Percentiles rank a stretch among this genome's conserved stretches.
Evolutionary conservation across 2,888 invertebrate species (phyloP).

Genomic region (Drosophila phalerata): DNA sequence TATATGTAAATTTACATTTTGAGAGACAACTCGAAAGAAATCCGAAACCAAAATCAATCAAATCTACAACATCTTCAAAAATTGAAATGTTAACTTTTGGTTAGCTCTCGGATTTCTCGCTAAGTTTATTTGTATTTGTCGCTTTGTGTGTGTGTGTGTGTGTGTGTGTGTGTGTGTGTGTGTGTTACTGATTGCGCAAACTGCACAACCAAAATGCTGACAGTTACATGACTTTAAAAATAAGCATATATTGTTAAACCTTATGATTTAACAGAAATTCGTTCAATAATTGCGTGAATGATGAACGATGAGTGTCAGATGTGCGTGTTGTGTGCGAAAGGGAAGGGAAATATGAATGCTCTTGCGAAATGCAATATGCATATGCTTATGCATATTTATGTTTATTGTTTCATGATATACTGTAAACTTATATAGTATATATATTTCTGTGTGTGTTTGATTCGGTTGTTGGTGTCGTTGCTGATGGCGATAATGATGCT

Average conservation of each 20-base stretch:
- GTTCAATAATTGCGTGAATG: constrained; percentile 75
- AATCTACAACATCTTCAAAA: constrained; percentile 36
- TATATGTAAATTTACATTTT: constrained; percentile 70
- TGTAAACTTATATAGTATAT: constrained; percentile 23
- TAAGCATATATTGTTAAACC: constrained; percentile 46
- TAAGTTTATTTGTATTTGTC: constrained; percentile 37
- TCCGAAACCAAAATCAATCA: constrained; percentile 71
- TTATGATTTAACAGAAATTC: constrained; percentile 76
- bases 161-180: constrained; percentile 17
- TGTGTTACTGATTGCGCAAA: constrained; percentile 22
- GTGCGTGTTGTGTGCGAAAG: constrained; percentile 54
- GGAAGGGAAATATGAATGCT: constrained; percentile 40
- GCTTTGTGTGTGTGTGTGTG: constrained; percentile 32
- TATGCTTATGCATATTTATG: constrained; percentile 39
- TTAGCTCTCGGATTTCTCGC: constrained; percentile 47
- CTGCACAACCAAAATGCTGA: constrained; percentile 39
- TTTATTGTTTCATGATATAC: constrained; percentile 18
- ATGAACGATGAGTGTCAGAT: constrained; percentile 47
- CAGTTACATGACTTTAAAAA: constrained; percentile 73
- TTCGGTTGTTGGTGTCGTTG: constrained; percentile 25
- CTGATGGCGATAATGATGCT: constrained; percentile 37
- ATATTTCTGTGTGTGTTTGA: constrained; percentile 19
- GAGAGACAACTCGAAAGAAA: constrained; percentile 40
- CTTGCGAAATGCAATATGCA: constrained; percentile 60
- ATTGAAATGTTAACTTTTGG: constrained; percentile 69